A percentile compares a stretch with the other conserved stretches of the same genome.
Conservation (phyloP, 2,113 vertebrate species). For the Plestiodon gilberti region DNA sequence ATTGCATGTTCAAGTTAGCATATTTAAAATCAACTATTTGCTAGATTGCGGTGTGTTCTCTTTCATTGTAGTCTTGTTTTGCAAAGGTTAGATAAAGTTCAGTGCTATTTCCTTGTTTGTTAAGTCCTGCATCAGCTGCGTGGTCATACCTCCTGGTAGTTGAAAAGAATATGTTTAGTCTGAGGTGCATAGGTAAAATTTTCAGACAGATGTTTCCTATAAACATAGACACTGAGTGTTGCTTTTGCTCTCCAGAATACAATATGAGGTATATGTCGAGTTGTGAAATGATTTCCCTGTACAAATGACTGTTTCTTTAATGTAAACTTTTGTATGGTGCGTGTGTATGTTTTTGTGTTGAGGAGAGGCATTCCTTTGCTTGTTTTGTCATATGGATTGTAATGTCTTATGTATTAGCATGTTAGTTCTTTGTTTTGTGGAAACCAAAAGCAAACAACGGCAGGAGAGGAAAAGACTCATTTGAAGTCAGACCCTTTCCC, state of each 20-base stretch:
- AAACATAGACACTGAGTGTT: conserved; percentile 4
- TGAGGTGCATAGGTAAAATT: conserved; percentile 2
- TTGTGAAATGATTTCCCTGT: background rate
- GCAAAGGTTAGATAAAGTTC: background rate
- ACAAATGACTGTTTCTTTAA: background rate
- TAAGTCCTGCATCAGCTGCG: background rate
- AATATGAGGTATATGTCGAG: background rate
- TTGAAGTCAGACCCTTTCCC: background rate
- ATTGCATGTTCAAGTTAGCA: background rate
- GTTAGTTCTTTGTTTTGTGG: background rate
- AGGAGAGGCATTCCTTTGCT: background rate
- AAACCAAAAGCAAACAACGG: background rate
- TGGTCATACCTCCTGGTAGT: background rate
- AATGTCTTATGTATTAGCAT: background rate
- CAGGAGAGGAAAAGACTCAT: background rate
- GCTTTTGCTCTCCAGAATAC: background rate
- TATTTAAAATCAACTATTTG: background rate
- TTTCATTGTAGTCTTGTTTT: background rate
- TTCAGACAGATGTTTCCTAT: conserved; percentile 24
- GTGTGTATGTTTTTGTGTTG: background rate
- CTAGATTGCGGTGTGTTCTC: background rate
- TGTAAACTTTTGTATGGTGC: background rate
- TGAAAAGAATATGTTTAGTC: conserved; percentile 25
- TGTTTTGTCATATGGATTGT: background rate
- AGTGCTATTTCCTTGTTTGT: background rate